Base-by-base conservation (phyloP, 2,113 vertebrate genomes). In the Neolamprologus caudopunctatus region DNA sequence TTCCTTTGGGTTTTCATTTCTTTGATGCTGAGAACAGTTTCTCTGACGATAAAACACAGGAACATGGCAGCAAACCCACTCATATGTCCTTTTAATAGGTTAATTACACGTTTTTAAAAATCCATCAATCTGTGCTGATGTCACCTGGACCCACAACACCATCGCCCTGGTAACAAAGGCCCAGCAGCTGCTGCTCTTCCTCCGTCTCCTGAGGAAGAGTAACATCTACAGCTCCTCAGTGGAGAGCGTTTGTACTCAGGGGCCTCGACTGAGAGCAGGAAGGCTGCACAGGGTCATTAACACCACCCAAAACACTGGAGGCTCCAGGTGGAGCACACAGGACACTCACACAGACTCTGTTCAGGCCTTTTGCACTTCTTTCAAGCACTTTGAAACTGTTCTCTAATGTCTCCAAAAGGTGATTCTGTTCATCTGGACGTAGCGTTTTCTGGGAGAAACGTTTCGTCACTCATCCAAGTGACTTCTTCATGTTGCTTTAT, bases 41-140 rank as follows among this genome's bases (percentile, higher is more conserved):
- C 58, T 63, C 28, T 63, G 57, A 61, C 0, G 57, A 0, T 31
- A 1, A 31, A 61, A 31, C 57, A 31, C 57, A 61, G 14, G 57
- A 61, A 33, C 28, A 17, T 4, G 1, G 28, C 4, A 61, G 16
- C 17, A 35, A 63, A 63, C 58, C 4, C 58, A 4, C 58, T 1
- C 28, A 0, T 63, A 2, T 63, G 28, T 63, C 58, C 0, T 33
- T 63, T 35, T 61, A 19, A 33, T 33, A 63, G 28, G 0, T 63
- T 63, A 63, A 33, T 35, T 19, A 35, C 0, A 19, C 0, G 2
- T 63, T 63, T 63, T 33, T 35, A 63, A 63, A 63, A 0, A 33
- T 63, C 58, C 16, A 11, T 63, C 16, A 3, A 61, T 63, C 28
- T 61, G 57, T 33, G 28, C 57, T 33, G 16, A 33, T 61, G 16